Conservation (phyloP, 2,113 vertebrate species). For the Atlantisia rogersi region DNA sequence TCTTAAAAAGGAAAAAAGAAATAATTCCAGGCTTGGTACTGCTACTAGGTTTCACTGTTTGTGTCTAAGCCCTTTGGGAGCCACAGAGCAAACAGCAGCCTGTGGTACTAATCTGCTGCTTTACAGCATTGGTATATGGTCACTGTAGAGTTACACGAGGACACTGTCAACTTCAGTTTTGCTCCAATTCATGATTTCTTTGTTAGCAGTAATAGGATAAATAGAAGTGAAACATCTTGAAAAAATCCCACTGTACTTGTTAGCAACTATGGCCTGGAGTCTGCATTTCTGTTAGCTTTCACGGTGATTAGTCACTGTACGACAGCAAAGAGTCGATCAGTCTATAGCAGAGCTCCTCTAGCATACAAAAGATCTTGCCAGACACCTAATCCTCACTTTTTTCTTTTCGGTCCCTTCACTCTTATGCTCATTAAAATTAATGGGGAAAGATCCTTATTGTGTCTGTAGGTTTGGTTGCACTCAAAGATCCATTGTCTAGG, state of each 20-base stretch:
- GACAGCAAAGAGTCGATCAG: background rate
- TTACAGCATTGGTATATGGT: slow-evolving; percentile 19
- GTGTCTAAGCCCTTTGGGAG: slow-evolving; percentile 13
- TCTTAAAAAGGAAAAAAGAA: background rate
- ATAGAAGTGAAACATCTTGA: slow-evolving; percentile 55
- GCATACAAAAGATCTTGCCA: slow-evolving; percentile 40
- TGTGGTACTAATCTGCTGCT: slow-evolving; percentile 41
- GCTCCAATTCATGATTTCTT: slow-evolving; percentile 44
- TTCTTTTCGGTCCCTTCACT: background rate
- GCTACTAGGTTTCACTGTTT: background rate
- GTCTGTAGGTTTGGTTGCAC: background rate
- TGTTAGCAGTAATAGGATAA: slow-evolving; percentile 50
- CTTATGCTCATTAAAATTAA: slow-evolving; percentile 16
- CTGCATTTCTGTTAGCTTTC: slow-evolving; percentile 43
- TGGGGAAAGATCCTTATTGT: background rate
- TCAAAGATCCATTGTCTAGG: background rate
- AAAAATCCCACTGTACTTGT: slow-evolving; percentile 58
- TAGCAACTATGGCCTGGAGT: slow-evolving; percentile 14
- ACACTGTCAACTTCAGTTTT: slow-evolving; percentile 50
- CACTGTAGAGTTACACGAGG: slow-evolving; percentile 42
- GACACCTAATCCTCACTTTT: slow-evolving; percentile 28
- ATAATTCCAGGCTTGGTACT: background rate
- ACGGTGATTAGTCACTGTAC: slow-evolving; percentile 43
- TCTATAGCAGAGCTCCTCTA: background rate
- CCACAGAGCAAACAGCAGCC: slow-evolving; percentile 26